Evolutionary conservation across 1,140 invertebrate genomes (phyloP), one percentile per base, ranked within the genome.

Genomic region (Drosophila azteca): DNA sequence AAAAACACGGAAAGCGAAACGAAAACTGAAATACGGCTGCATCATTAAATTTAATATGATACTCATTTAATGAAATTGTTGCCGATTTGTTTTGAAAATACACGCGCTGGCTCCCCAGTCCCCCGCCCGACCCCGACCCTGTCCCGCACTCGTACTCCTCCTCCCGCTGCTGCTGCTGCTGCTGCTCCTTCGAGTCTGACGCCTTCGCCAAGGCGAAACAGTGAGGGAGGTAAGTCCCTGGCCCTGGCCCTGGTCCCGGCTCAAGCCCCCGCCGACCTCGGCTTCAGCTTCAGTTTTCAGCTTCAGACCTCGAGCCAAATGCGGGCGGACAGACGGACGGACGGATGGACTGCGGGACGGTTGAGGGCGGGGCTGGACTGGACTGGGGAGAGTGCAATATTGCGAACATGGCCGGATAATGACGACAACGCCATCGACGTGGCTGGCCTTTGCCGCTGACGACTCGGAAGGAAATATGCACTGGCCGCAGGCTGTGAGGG

Each of bases 1-100:
- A 64, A 74, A 50, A 73, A 59, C 48, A 71, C 67, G 41, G 58
- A 74, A 85, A 81, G 67, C 88, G 74, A 70, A 90, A 81, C 80
- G 83, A 90, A 89, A 91, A 91, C 90, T 91, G 88, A 92, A 91
- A 92, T 92, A 92, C 91, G 90, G 91, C 89, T 91, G 85, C 90
- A 90, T 91, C 91, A 92, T 92, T 92, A 92, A 92, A 92, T 92
- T 92, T 92, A 92, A 92, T 92, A 92, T 92, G 88, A 90, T 85
- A 88, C 91, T 90, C 91, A 92, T 91, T 92, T 92, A 92, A 91
- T 91, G 85, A 91, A 92, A 91, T 90, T 90, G 91, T 88, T 91
- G 91, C 87, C 91, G 91, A 92, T 92, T 92, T 92, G 88, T 92
- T 92, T 91, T 78, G 90, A 91, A 91, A 91, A 91, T 90, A 91